Conservation (phyloP, 2,113 vertebrate genomes). For the Craseonycteris thonglongyai region DNA sequence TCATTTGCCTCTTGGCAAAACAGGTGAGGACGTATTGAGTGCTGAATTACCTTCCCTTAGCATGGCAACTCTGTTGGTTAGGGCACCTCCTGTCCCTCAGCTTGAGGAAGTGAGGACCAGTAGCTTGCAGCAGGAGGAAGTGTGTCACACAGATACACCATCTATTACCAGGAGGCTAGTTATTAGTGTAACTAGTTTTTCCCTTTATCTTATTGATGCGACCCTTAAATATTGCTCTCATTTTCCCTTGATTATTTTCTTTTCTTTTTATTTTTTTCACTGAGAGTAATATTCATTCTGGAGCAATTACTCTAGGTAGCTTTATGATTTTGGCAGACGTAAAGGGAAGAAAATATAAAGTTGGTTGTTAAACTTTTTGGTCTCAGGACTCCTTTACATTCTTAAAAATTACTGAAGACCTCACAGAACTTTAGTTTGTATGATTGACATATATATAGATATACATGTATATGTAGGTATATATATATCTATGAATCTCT, state of each 20-base stretch:
- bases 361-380: not conserved
- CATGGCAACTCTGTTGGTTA: rapidly evolving
- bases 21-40: not conserved
- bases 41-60: rapidly evolving
- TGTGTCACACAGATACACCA: not conserved
- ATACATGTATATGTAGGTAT: not conserved
- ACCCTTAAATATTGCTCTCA: not conserved
- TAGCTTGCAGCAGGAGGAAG: not conserved
- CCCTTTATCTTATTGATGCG: not conserved
- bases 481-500: not conserved
- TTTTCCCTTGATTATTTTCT: not conserved
- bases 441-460: not conserved
- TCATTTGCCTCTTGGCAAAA: conserved; percentile 19
- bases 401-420: not conserved
- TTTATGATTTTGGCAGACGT: not conserved
- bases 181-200: not conserved
- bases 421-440: not conserved
- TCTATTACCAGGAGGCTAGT: not conserved
- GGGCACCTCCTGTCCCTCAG: not conserved
- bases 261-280: not conserved
- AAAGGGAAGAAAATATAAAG: not conserved
- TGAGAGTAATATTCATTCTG: not conserved
- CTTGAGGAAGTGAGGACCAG: not conserved
- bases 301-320: not conserved
- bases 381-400: not conserved